These are phyloP conservation scores for Oscheius myriophilus DNA, from an alignment of 2,888 invertebrate species.

Conservation along the genomic window DNA sequence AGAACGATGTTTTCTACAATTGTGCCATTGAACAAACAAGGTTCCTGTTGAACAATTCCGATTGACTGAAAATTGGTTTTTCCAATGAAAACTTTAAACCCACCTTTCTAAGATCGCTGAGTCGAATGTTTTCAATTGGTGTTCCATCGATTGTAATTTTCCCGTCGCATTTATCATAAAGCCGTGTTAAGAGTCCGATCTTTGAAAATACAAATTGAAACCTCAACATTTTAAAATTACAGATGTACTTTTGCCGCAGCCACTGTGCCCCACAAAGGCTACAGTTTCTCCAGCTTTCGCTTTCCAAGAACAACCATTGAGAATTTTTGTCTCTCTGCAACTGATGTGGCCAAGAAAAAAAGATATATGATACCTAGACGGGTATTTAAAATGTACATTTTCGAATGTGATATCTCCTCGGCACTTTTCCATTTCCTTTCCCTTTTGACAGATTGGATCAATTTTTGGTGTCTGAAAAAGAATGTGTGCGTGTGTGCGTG, in stretches of 20 bases:
- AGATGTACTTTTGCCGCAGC: conserved; percentile 27
- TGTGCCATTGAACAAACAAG: conserved; percentile 54
- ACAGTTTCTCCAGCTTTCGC: conserved; percentile 21
- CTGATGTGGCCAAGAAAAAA: neutral
- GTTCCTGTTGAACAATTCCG: conserved; percentile 58
- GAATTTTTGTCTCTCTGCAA: conserved; percentile 7
- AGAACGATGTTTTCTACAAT: conserved; percentile 50
- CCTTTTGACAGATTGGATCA: neutral
- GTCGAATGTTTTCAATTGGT: conserved; percentile 7
- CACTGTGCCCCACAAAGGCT: conserved; percentile 27
- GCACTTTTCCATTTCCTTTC: conserved; percentile 21
- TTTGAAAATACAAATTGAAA: neutral
- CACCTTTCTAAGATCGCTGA: conserved; percentile 11
- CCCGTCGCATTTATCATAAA: conserved; percentile 41
- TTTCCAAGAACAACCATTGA: conserved; percentile 34
- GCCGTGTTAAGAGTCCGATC: conserved; percentile 43
- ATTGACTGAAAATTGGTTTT: conserved; percentile 30
- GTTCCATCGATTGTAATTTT: conserved; percentile 43
- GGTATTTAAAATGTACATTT: conserved; percentile 58
- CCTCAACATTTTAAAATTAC: conserved; percentile 14
- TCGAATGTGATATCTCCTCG: conserved; percentile 52
- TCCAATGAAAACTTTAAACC: neutral
- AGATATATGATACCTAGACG: conserved; percentile 38
- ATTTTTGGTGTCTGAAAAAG: too few species aligned
- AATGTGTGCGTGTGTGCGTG: too few species aligned